Conservation (phyloP, 2,113 vertebrate species). For the Coryphaenoides rupestris region DNA sequence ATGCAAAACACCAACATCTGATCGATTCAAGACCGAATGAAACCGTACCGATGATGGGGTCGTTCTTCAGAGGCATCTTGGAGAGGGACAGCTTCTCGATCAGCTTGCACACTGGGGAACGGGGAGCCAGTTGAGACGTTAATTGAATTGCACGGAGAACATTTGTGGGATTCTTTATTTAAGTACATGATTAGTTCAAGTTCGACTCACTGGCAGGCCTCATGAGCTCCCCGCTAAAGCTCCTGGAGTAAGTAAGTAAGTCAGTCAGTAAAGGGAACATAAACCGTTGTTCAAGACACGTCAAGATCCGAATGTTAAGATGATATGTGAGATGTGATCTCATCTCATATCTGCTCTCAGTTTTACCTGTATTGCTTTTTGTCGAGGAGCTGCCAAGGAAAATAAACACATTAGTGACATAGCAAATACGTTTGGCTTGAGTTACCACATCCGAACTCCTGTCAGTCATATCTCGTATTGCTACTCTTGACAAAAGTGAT, state of each 20-base stretch:
- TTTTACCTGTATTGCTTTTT: slow-evolving; percentile 90
- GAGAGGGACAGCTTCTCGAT: slow-evolving; percentile 91
- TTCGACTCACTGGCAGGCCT: slow-evolving; percentile 81
- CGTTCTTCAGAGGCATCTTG: slow-evolving; percentile 83
- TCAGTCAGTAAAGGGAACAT: slow-evolving; percentile 10
- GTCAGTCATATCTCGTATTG: no score
- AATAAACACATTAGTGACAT: neutral
- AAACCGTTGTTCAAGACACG: neutral
- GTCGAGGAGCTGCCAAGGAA: slow-evolving; percentile 74
- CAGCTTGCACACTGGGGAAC: slow-evolving; percentile 79
- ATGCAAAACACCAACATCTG: neutral
- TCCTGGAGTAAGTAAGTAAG: slow-evolving; percentile 81
- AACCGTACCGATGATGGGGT: slow-evolving; percentile 79
- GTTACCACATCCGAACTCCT: no score
- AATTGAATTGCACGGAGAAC: no score
- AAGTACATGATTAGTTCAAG: neutral
- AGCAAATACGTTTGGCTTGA: no score
- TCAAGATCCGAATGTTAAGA: neutral
- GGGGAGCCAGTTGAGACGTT: slow-evolving; percentile 11
- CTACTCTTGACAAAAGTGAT: no score
- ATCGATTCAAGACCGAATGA: neutral
- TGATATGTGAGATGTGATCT: neutral
- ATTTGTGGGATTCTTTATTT: neutral
- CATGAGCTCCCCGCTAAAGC: slow-evolving; percentile 91
- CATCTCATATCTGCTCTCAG: neutral